Evolutionary conservation across 2,888 invertebrate genomes (phyloP).

Genomic region (Flexamia atlantica): DNA sequence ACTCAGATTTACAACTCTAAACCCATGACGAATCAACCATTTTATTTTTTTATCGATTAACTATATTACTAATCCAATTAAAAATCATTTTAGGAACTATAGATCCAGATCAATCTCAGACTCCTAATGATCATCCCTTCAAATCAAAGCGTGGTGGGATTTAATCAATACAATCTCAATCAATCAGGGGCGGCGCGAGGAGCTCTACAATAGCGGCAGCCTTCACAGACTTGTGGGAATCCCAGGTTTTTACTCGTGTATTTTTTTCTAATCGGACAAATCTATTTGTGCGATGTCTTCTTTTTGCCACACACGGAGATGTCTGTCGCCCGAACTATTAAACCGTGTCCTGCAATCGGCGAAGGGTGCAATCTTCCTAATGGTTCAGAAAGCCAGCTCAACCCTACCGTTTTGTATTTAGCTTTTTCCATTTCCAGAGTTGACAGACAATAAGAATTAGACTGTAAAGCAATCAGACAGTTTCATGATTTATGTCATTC

Average conservation of each 20-base stretch:
- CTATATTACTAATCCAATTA: conserved; percentile 17
- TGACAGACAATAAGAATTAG: too few species aligned
- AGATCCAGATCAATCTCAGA: neutral
- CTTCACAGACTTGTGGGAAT: neutral
- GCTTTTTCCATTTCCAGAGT: too few species aligned
- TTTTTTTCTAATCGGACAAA: conserved; percentile 44
- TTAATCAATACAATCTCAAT: conserved; percentile 24
- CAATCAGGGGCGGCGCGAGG: neutral
- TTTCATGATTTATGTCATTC: too few species aligned
- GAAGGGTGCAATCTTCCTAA: conserved; percentile 6
- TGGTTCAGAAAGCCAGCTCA: neutral
- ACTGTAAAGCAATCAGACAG: too few species aligned
- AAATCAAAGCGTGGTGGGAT: neutral
- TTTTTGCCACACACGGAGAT: conserved; percentile 18
- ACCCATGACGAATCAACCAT: neutral
- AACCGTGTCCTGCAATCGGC: neutral
- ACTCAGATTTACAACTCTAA: conserved; percentile 1
- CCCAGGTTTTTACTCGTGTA: conserved; percentile 15
- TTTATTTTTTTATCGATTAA: neutral
- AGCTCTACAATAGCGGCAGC: neutral
- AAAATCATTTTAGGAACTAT: conserved; percentile 16
- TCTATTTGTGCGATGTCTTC: conserved; percentile 35
- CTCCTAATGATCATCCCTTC: neutral
- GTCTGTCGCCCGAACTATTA: conserved; percentile 3
- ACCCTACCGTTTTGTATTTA: too few species aligned